Conservation (phyloP, 1,140 invertebrate species). For the Drosophila ambigua region DNA sequence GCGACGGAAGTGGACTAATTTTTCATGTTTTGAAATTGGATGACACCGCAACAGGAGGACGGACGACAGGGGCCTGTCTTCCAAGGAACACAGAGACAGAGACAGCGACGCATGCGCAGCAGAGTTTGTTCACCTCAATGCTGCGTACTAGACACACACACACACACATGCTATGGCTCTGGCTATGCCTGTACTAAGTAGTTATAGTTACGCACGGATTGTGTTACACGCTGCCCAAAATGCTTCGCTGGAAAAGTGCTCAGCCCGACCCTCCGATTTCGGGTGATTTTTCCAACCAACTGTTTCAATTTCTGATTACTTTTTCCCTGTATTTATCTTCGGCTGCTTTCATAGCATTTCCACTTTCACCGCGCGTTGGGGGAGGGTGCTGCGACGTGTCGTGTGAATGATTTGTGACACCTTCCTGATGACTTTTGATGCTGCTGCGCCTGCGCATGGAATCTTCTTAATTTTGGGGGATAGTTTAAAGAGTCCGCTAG, state of each 20-base stretch:
- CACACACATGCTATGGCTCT: slow-evolving; percentile 16
- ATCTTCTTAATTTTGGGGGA: slow-evolving; percentile 30
- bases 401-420: slow-evolving; percentile 78
- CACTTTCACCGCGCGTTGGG: slow-evolving; percentile 45
- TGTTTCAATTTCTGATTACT: slow-evolving; percentile 61
- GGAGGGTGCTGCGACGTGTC: slow-evolving; percentile 14
- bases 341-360: slow-evolving; percentile 67
- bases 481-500: slow-evolving; percentile 19
- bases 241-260: slow-evolving; percentile 53
- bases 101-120: slow-evolving; percentile 54
- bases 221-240: slow-evolving; percentile 61
- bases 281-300: slow-evolving; percentile 73
- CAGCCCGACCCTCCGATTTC: slow-evolving; percentile 3
- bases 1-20: slow-evolving; percentile 65
- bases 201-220: slow-evolving; percentile 80
- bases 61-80: not conserved
- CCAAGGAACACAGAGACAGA: slow-evolving; percentile 2
- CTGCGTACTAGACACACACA: slow-evolving; percentile 6
- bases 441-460: slow-evolving; percentile 46
- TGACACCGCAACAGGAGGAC: slow-evolving; percentile 50
- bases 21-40: slow-evolving; percentile 76
- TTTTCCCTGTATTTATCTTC: slow-evolving; percentile 67
- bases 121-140: slow-evolving; percentile 73
- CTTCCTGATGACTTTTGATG: slow-evolving; percentile 51
- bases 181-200: slow-evolving; percentile 58